Percentiles rank a stretch among this genome's conserved stretches.
Evolutionary conservation across 37 sponge, comb jelly and placozoan species (phyloP).

Genomic region (Haliclona indistincta): DNA sequence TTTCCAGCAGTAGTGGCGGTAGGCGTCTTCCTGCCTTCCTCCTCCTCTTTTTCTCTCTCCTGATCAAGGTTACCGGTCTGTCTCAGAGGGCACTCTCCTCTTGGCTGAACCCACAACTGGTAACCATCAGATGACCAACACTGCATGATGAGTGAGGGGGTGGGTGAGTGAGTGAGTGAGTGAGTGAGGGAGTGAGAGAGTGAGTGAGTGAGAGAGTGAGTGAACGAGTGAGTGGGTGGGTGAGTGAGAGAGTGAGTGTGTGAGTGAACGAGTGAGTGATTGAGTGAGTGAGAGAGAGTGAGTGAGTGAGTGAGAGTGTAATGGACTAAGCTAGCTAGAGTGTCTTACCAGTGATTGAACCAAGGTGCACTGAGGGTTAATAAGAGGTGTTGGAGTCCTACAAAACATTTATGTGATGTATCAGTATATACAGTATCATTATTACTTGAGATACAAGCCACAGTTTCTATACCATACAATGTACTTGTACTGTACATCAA

Average conservation of each 20-base stretch:
- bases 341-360: background rate
- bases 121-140: conserved; percentile 76
- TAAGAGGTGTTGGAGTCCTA: conserved; percentile 6
- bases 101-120: conserved; percentile 70
- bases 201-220: conserved; percentile 5
- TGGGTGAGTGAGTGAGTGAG: conserved; percentile 2
- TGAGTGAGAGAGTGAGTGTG: too few species aligned
- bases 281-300: conserved; percentile 5
- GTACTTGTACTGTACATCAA: too few species aligned
- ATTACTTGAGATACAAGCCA: too few species aligned
- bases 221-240: too few species aligned
- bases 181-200: background rate
- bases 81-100: background rate
- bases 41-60: background rate
- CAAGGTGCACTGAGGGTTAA: background rate
- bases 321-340: background rate
- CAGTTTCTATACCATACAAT: too few species aligned
- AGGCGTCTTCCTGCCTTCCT: background rate
- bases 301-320: conserved; percentile 6
- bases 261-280: conserved; percentile 3
- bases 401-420: too few species aligned
- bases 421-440: too few species aligned
- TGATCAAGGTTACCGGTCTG: background rate
- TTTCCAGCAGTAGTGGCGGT: background rate
- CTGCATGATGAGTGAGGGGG: conserved; percentile 19